Base-by-base conservation (phyloP, 2,113 vertebrate species). In the Equus quagga region DNA sequence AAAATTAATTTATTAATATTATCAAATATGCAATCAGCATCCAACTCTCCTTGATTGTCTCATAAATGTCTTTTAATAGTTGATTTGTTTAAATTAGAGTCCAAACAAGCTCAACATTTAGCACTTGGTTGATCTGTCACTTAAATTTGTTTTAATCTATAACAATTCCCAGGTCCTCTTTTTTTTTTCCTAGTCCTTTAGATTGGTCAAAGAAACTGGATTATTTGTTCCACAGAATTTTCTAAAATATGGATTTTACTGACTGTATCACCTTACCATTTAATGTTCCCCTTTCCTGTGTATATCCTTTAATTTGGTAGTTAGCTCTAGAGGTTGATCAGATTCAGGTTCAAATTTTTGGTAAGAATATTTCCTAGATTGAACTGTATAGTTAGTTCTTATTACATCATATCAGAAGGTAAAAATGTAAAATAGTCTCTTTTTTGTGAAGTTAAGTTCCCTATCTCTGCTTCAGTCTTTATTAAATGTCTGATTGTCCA, bases 41-140 rank as follows among this genome's bases (percentile, higher is more conserved):
- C 93, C 24, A 89, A 69, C 28, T 80, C 13, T 73, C 14, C 7
- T 80, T 60, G 14, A 73, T 60, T 51, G 4, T 72, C 64, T 78
- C 18, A 85, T 67, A 72, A 93, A 24, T 86, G 33, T 64, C 13
- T 80, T 96, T 95, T n/a, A 91, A 94, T 33, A 75, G 15, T 11
- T 91, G 11, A 54, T 60, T 70, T 92, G 36, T 84, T 93, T 93
- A 36, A 60, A 65, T 33, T 85, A 33, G 28, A 54, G 11, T 64
- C 13, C 21, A 80, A 79, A 92, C 18, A 92, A 80, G 19, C 76
- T 80, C 41, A 96, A 58, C 8, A 83, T 28, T 69, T 56, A 51
- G 64, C 1, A 81, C 82, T 62, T 91, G 41, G 6, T 75, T 84
- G 44, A 90, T 73, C 8, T 46, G 8, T 84, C 54, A 87, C 13